Conservation (phyloP, 2,797 vertebrate species). For the Callimico goeldii region DNA sequence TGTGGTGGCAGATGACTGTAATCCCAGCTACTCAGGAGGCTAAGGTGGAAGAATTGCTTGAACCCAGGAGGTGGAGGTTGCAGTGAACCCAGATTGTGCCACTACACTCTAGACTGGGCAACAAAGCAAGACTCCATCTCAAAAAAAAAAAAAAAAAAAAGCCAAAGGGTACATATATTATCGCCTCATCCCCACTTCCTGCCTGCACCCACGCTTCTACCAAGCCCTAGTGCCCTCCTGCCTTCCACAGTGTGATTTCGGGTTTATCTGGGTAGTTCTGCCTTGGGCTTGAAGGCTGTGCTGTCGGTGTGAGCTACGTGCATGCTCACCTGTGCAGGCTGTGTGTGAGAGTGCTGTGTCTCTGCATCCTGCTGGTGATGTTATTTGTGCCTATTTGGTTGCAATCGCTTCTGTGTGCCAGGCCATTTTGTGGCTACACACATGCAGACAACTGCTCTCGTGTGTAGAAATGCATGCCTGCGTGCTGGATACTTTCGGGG, state of each 20-base stretch:
- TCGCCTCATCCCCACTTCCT: rapidly evolving
- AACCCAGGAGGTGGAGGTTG: no score
- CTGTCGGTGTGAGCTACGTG: rapidly evolving
- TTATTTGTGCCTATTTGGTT: rapidly evolving
- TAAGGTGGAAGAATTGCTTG: no score
- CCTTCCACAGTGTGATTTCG: neutral
- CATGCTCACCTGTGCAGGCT: rapidly evolving
- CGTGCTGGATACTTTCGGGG: rapidly evolving
- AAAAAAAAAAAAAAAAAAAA: no score
- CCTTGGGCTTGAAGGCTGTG: rapidly evolving
- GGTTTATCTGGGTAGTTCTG: rapidly evolving
- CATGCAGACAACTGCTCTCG: rapidly evolving
- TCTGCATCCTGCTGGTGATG: rapidly evolving
- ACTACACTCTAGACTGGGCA: no score
- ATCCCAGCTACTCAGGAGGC: no score
- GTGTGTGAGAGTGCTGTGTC: neutral
- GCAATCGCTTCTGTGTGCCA: rapidly evolving
- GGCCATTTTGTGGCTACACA: rapidly evolving
- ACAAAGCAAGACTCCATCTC: no score
- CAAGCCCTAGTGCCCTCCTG: rapidly evolving
- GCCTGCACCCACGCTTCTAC: rapidly evolving
- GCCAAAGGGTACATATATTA: rapidly evolving
- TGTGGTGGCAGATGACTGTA: no score
- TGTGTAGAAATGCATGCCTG: rapidly evolving
- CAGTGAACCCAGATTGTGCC: no score